These are phyloP conservation scores for Polylopha cassiicola DNA, from an alignment of 2,888 invertebrate species.

Conservation along the genomic window DNA sequence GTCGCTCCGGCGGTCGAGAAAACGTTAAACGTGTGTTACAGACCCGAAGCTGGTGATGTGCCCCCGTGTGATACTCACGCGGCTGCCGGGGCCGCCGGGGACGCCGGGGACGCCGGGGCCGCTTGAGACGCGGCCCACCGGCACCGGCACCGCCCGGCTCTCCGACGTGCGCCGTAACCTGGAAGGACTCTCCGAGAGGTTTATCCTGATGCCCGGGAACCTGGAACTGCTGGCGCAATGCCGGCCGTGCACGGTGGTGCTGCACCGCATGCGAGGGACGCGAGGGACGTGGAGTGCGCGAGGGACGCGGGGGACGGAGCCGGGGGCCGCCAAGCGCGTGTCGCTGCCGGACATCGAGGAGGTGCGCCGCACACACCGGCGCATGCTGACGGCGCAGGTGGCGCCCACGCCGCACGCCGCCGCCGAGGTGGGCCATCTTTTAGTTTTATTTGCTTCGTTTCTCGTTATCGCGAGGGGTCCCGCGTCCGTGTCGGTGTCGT, in stretches of 20 bases:
- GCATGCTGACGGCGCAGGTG: conserved; percentile 32
- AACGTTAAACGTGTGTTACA: no score
- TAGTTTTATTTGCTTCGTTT: no score
- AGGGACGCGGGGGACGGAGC: not conserved
- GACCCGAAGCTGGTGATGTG: conserved; percentile 14
- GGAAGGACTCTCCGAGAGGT: no score
- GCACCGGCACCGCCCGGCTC: not conserved
- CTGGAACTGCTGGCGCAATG: not conserved
- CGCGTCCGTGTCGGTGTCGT: no score
- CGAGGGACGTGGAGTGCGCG: not conserved
- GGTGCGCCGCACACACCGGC: conserved; percentile 24
- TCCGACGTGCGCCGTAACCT: not conserved
- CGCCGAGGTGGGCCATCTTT: no score
- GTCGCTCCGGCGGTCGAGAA: no score
- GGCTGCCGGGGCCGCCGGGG: no score
- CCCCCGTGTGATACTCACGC: conserved; percentile 2
- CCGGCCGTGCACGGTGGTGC: conserved; percentile 3
- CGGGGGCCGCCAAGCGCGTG: conserved; percentile 24
- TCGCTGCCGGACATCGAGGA: conserved; percentile 29
- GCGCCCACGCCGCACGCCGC: no score
- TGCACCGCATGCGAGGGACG: conserved; percentile 5
- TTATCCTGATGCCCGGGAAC: no score
- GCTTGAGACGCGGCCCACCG: not conserved
- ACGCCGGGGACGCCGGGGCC: not conserved
- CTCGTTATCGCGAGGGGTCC: no score